These are phyloP conservation scores for Agrotis exclamationis DNA, from an alignment of 2,888 invertebrate genomes.

Conservation along the genomic window DNA sequence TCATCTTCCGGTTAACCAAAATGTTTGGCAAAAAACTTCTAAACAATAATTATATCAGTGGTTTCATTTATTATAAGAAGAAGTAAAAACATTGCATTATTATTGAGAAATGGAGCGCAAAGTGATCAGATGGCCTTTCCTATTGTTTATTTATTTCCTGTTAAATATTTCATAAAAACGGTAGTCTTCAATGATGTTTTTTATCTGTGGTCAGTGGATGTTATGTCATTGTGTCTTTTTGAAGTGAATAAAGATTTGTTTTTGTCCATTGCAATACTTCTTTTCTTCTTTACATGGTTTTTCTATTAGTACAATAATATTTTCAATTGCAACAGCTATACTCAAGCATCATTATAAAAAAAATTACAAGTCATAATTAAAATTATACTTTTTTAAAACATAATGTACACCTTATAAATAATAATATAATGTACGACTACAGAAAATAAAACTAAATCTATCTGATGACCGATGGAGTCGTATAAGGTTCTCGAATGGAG, in stretches of 20 bases:
- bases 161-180: constrained; percentile 31
- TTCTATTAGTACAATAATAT: not conserved
- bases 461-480: no score
- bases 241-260: not conserved
- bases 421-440: no score
- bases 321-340: no score
- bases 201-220: constrained; percentile 3
- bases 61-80: constrained; percentile 18
- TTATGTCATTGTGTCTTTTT: constrained; percentile 28
- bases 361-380: no score
- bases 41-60: not conserved
- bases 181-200: constrained; percentile 40
- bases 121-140: constrained; percentile 34
- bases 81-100: constrained; percentile 41
- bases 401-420: no score
- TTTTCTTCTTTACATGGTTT: not conserved
- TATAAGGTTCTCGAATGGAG: no score
- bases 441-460: no score
- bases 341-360: no score
- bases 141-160: constrained; percentile 45
- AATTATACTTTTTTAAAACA: no score
- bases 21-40: constrained; percentile 10
- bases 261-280: not conserved
- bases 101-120: constrained; percentile 38
- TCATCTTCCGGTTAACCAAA: constrained; percentile 1